Percentiles rank a stretch among this genome's conserved stretches.
Conservation (phyloP, 2,888 invertebrate species). For the Pelosia muscerda region DNA sequence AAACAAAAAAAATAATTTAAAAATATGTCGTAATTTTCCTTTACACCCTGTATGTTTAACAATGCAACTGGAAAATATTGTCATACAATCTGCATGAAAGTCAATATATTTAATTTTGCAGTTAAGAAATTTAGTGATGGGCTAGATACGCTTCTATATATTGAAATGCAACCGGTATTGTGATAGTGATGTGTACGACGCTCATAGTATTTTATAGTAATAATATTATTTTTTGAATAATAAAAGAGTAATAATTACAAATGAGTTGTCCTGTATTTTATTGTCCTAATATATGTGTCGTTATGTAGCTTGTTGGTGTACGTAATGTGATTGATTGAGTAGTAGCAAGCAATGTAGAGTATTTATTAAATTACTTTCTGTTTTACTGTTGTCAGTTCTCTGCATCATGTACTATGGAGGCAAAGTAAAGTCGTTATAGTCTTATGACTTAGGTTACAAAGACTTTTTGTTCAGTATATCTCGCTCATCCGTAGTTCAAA, state of each 20-base stretch:
- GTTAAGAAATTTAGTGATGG: conserved; percentile 68
- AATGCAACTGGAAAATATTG: conserved; percentile 4
- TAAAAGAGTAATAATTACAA: conserved; percentile 79
- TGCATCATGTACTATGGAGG: not conserved
- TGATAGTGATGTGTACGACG: conserved; percentile 83
- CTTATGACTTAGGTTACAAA: too few species aligned
- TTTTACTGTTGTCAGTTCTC: conserved; percentile 4
- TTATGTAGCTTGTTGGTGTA: conserved; percentile 55
- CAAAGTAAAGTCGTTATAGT: too few species aligned
- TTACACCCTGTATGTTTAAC: too few species aligned
- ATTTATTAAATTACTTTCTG: not conserved
- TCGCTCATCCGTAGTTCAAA: too few species aligned
- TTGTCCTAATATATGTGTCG: conserved; percentile 69
- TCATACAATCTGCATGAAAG: not conserved
- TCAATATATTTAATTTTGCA: conserved; percentile 36
- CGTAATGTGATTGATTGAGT: conserved; percentile 40
- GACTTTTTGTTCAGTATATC: not conserved
- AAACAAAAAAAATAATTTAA: too few species aligned
- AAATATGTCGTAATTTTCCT: too few species aligned
- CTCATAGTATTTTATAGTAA: conserved; percentile 78
- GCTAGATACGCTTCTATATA: conserved; percentile 64
- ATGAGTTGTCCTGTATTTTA: conserved; percentile 75
- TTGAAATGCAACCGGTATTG: conserved; percentile 74
- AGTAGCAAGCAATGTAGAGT: conserved; percentile 9
- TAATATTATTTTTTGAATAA: conserved; percentile 76